These are phyloP conservation scores for Yoshiicerus persimilis DNA, from an alignment of 1,140 invertebrate species.

Conservation along the genomic window DNA sequence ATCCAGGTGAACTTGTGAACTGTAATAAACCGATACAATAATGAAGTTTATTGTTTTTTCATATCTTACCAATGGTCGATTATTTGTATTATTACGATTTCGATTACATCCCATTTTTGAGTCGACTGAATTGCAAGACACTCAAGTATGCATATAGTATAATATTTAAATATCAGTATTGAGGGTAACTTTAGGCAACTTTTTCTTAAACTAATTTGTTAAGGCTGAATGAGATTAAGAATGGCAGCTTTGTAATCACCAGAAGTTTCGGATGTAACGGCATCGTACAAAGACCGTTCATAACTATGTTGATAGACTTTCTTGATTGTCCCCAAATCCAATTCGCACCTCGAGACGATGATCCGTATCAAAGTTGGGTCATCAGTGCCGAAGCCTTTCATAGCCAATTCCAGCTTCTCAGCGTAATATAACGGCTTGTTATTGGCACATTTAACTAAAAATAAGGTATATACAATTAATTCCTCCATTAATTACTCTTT, in stretches of 20 bases:
- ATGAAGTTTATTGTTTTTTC: too few species aligned
- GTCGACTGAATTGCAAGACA: too few species aligned
- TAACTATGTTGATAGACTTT: constrained; percentile 68
- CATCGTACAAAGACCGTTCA: constrained; percentile 67
- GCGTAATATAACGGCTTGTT: constrained; percentile 72
- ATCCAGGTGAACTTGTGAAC: too few species aligned
- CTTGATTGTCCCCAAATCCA: constrained; percentile 71
- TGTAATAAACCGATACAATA: too few species aligned
- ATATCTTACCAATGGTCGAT: too few species aligned
- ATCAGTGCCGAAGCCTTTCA: constrained; percentile 72
- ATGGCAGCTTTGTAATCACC: constrained; percentile 43
- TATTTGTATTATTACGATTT: too few species aligned
- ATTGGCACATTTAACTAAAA: constrained; percentile 71
- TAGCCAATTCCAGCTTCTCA: constrained; percentile 67
- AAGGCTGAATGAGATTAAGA: constrained; percentile 16
- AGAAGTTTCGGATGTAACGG: constrained; percentile 58
- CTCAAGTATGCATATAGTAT: too few species aligned
- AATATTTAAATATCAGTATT: too few species aligned
- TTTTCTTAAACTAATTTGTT: not conserved
- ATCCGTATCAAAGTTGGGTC: constrained; percentile 71
- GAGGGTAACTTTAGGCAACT: not conserved
- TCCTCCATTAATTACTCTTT: too few species aligned
- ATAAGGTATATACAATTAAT: too few species aligned
- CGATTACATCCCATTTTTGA: too few species aligned
- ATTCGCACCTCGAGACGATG: constrained; percentile 70